Evolutionary conservation across 2,797 vertebrate genomes (phyloP).

Genomic region (Gila robusta): DNA sequence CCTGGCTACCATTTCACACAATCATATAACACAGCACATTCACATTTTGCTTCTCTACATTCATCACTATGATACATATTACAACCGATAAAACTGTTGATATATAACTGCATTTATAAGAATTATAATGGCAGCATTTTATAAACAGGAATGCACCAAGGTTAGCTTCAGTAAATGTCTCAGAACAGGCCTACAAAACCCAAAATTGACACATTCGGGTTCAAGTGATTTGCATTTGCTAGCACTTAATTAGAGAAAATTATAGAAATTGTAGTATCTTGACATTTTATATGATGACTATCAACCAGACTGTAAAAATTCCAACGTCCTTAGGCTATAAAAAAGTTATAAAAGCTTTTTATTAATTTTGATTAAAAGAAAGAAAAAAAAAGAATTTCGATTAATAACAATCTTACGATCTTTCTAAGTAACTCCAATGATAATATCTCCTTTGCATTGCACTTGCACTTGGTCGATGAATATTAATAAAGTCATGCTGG

Average conservation of each 20-base stretch:
- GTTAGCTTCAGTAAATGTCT: not conserved
- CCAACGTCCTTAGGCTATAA: not conserved
- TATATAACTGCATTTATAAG: not conserved
- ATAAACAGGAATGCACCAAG: not conserved
- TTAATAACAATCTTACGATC: not conserved
- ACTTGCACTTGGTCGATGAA: not conserved
- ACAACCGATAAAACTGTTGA: not conserved
- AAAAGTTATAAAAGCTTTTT: not conserved
- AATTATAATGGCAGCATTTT: not conserved
- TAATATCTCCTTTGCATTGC: not conserved
- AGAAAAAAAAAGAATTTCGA: not conserved
- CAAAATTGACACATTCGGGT: not conserved
- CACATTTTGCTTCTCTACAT: not conserved
- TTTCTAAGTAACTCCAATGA: not conserved
- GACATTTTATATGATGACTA: not conserved
- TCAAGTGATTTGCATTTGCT: not conserved
- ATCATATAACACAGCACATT: not conserved
- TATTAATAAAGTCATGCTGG: slow-evolving; percentile 31
- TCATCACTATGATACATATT: not conserved
- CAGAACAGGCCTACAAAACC: not conserved
- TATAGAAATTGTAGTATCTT: not conserved
- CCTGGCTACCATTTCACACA: not conserved
- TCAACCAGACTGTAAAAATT: not conserved
- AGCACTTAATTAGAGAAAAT: not conserved
- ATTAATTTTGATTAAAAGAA: not conserved